Conservation (phyloP, 2,888 invertebrate species). For the Drosophila mettleri region DNA sequence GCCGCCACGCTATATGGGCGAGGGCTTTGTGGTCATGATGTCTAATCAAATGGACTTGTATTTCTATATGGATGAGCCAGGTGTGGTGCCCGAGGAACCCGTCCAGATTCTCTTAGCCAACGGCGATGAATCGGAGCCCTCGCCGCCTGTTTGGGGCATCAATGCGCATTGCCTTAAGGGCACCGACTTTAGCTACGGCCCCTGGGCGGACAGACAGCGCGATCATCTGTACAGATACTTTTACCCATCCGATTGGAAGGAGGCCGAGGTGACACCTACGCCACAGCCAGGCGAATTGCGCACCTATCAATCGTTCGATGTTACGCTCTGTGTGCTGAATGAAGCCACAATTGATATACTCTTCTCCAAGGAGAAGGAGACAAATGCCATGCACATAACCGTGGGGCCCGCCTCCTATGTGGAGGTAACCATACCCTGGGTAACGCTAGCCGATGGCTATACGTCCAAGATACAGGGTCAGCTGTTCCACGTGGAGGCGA, state of each 20-base stretch:
- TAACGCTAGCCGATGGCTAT: slow-evolving; percentile 94
- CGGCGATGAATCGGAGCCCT: slow-evolving; percentile 96
- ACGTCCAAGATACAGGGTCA: slow-evolving; percentile 96
- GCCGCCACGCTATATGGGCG: slow-evolving; percentile 98
- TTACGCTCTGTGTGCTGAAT: slow-evolving; percentile 94
- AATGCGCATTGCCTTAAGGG: slow-evolving; percentile 98
- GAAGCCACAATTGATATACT: slow-evolving; percentile 98
- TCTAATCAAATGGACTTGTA: slow-evolving; percentile 97
- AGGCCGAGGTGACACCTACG: slow-evolving; percentile 91
- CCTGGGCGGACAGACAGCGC: slow-evolving; percentile 99
- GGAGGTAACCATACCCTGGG: slow-evolving; percentile 98
- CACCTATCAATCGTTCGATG: slow-evolving; percentile 96
- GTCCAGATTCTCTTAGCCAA: slow-evolving; percentile 95
- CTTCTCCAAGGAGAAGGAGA: slow-evolving; percentile 96
- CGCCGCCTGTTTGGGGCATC: slow-evolving; percentile 97
- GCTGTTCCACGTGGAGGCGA: slow-evolving; percentile 96
- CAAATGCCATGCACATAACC: slow-evolving; percentile 98
- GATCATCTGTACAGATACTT: slow-evolving; percentile 98
- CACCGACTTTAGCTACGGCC: slow-evolving; percentile 97
- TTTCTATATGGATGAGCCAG: slow-evolving; percentile 98
- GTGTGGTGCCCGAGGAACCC: slow-evolving; percentile 95
- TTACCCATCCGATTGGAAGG: slow-evolving; percentile 94
- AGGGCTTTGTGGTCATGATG: slow-evolving; percentile 98
- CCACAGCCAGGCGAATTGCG: slow-evolving; percentile 95
- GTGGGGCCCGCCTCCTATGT: slow-evolving; percentile 97